A percentile compares a stretch with the other conserved stretches of the same genome.
Conservation (phyloP, 35 echinoderm and acorn worm genomes). For the Eucidaris tribuloides region DNA sequence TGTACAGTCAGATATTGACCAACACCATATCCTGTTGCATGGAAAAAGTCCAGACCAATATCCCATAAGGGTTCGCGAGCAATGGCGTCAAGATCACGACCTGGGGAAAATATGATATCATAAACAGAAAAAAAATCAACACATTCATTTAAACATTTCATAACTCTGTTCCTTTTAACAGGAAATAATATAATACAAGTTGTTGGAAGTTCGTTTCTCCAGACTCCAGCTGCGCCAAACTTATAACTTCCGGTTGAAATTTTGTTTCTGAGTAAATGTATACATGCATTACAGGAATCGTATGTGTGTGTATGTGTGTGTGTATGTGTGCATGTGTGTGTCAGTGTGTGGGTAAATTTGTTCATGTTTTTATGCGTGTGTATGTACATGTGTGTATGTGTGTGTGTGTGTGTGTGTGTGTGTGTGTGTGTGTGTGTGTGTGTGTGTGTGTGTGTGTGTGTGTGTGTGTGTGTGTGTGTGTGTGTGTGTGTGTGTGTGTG, state of each 20-base stretch:
- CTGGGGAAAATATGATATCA: neutral
- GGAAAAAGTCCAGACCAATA: conserved; percentile 46
- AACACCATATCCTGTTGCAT: conserved; percentile 58
- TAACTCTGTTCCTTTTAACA: neutral
- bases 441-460: no score
- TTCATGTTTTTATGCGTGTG: no score
- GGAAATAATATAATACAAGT: neutral
- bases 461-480: no score
- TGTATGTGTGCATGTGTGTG: no score
- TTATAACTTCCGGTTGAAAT: neutral
- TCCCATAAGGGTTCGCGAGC: conserved; percentile 56
- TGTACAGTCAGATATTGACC: conserved; percentile 47
- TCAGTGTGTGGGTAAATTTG: no score
- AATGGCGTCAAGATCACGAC: conserved; percentile 54
- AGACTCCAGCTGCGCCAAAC: neutral
- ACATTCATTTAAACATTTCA: neutral
- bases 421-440: no score
- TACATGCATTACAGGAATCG: neutral
- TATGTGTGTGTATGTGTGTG: no score
- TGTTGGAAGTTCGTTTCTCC: neutral
- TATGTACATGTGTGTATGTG: no score
- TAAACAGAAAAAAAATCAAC: neutral
- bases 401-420: no score
- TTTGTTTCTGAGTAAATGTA: neutral
- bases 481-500: no score